These are phyloP conservation scores for Diarsia dahlii DNA, from an alignment of 2,888 invertebrate genomes.

Conservation along the genomic window DNA sequence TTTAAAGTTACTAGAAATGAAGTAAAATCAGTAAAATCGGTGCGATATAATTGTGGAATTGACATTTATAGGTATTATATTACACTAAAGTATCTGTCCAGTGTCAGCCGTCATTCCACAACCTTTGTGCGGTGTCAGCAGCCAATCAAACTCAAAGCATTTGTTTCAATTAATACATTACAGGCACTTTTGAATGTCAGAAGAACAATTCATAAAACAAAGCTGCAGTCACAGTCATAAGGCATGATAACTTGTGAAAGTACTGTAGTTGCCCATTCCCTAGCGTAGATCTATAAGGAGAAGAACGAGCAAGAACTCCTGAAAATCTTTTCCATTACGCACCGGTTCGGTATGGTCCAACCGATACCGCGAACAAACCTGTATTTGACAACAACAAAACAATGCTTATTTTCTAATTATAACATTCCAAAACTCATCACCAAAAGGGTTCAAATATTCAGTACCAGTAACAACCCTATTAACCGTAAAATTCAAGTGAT, in stretches of 20 bases:
- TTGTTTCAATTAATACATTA: too few species aligned
- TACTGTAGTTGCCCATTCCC: too few species aligned
- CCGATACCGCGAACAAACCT: neutral
- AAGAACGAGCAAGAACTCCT: too few species aligned
- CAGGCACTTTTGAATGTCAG: too few species aligned
- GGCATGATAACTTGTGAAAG: too few species aligned
- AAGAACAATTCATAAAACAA: too few species aligned
- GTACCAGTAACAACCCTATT: slow-evolving; percentile 19
- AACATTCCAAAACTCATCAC: slow-evolving; percentile 16
- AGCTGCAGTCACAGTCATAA: too few species aligned
- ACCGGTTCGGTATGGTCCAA: neutral
- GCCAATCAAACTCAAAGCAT: neutral
- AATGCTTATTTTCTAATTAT: neutral
- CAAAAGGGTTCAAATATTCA: slow-evolving; percentile 35
- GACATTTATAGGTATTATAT: neutral
- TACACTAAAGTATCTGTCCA: neutral
- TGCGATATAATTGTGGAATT: neutral
- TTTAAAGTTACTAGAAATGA: neutral
- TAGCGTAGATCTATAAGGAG: too few species aligned
- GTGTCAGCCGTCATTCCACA: neutral
- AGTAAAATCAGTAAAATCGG: neutral
- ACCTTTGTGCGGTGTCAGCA: neutral
- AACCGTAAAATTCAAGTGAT: slow-evolving; percentile 43
- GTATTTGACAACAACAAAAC: neutral
- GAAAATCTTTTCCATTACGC: neutral